Evolutionary conservation across 2,888 invertebrate species (phyloP).

Genomic region (Ennomos erosarius): DNA sequence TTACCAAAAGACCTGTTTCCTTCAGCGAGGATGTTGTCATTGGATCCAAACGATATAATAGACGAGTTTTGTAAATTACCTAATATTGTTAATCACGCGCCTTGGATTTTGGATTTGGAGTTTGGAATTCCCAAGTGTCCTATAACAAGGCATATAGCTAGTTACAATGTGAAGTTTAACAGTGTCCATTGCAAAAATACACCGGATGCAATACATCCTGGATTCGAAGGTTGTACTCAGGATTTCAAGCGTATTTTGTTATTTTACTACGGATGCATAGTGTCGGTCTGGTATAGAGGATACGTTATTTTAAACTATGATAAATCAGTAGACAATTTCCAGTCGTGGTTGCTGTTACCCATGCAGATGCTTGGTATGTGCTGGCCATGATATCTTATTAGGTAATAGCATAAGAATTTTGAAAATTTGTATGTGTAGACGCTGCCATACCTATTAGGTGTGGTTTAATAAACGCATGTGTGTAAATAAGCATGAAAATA

Average conservation of each 20-base stretch:
- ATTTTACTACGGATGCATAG: constrained; percentile 66
- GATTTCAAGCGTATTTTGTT: constrained; percentile 58
- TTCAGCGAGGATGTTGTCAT: constrained; percentile 51
- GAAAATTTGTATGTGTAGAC: background rate
- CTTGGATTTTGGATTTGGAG: constrained; percentile 71
- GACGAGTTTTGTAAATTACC: constrained; percentile 64
- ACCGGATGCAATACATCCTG: constrained; percentile 65
- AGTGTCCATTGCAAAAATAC: constrained; percentile 65
- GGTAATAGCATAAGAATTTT: background rate
- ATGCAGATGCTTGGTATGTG: constrained; percentile 69
- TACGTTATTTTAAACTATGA: constrained; percentile 56
- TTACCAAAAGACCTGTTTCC: constrained; percentile 66
- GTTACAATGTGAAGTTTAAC: constrained; percentile 63
- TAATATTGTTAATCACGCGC: constrained; percentile 47
- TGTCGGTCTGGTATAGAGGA: constrained; percentile 67
- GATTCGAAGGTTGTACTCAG: constrained; percentile 61
- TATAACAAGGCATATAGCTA: constrained; percentile 57
- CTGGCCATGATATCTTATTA: constrained; percentile 53
- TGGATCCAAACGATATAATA: constrained; percentile 69
- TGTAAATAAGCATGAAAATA: constrained; percentile 38
- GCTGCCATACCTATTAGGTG: no score
- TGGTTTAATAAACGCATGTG: constrained; percentile 1
- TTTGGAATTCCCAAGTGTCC: constrained; percentile 61
- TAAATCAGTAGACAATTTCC: constrained; percentile 66
- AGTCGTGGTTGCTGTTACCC: constrained; percentile 62